A percentile compares a stretch with the other conserved stretches of the same genome.
Evolutionary conservation across 2,797 vertebrate species (phyloP).

Genomic region (Poeciliopsis turneri): DNA sequence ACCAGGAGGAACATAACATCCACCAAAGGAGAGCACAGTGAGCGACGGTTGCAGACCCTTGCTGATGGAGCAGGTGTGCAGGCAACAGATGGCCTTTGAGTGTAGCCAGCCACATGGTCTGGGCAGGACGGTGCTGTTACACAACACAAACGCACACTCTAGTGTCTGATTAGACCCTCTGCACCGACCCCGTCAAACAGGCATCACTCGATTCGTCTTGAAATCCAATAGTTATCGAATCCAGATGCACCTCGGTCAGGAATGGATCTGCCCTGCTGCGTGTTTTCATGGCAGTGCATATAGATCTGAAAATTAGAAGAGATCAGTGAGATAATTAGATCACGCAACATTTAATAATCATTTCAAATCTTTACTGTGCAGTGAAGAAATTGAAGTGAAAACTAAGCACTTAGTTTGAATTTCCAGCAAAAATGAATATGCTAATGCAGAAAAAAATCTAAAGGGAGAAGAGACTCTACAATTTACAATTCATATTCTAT

Average conservation of each 20-base stretch:
- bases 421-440: background rate
- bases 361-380: background rate
- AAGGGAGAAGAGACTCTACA: background rate
- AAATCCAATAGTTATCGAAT: constrained; percentile 57
- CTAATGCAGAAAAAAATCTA: background rate
- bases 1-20: constrained; percentile 80
- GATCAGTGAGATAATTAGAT: constrained; percentile 21
- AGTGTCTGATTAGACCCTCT: constrained; percentile 68
- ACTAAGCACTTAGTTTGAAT: background rate
- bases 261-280: constrained; percentile 40
- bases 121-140: constrained; percentile 59
- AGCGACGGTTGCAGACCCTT: constrained; percentile 75
- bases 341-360: constrained; percentile 1
- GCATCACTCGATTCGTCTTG: constrained; percentile 66
- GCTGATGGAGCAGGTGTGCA: constrained; percentile 74
- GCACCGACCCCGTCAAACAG: constrained; percentile 60
- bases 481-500: background rate
- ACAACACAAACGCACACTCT: constrained; percentile 68
- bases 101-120: constrained; percentile 78
- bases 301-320: constrained; percentile 61
- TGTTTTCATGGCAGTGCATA: constrained; percentile 66
- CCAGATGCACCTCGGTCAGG: constrained; percentile 56
- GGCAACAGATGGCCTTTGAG: constrained; percentile 78
- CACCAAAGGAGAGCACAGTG: constrained; percentile 81
- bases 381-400: background rate